These are phyloP conservation scores for Aptenodytes forsteri DNA, from an alignment of 2,113 vertebrate genomes.

Conservation along the genomic window DNA sequence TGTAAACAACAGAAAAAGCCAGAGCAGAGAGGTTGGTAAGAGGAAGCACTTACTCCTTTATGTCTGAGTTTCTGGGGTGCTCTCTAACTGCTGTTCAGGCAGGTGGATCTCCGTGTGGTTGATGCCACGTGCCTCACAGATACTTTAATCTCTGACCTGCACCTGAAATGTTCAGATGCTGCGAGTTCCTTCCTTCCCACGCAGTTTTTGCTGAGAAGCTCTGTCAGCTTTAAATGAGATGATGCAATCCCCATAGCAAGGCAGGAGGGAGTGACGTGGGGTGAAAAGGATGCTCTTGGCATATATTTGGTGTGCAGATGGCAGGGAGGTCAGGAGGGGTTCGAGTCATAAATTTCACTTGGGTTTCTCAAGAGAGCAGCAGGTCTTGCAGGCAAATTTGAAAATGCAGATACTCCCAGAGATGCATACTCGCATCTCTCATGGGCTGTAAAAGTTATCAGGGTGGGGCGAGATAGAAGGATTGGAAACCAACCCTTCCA, in stretches of 20 bases:
- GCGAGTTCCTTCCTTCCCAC: background rate
- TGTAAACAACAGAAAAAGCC: background rate
- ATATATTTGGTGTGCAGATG: background rate
- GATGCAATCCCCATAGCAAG: background rate
- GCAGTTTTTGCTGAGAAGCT: background rate
- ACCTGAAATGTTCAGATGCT: background rate
- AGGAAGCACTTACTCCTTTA: background rate
- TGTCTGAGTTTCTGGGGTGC: background rate
- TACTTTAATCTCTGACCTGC: conserved; percentile 40
- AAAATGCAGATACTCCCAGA: background rate
- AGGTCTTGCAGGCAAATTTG: background rate
- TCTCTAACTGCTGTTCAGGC: background rate
- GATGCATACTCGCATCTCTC: rapidly evolving
- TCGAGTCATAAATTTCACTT: background rate
- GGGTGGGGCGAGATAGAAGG: background rate
- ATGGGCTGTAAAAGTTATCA: background rate
- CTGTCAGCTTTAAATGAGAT: background rate
- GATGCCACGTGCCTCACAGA: background rate
- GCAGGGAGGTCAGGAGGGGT: background rate
- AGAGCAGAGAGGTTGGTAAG: background rate
- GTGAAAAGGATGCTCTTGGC: background rate
- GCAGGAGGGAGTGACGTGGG: background rate
- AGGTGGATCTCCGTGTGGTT: background rate
- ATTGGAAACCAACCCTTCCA: background rate
- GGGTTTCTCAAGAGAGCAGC: background rate